Conservation (phyloP, 2,797 vertebrate genomes). For the Anas capensis region DNA sequence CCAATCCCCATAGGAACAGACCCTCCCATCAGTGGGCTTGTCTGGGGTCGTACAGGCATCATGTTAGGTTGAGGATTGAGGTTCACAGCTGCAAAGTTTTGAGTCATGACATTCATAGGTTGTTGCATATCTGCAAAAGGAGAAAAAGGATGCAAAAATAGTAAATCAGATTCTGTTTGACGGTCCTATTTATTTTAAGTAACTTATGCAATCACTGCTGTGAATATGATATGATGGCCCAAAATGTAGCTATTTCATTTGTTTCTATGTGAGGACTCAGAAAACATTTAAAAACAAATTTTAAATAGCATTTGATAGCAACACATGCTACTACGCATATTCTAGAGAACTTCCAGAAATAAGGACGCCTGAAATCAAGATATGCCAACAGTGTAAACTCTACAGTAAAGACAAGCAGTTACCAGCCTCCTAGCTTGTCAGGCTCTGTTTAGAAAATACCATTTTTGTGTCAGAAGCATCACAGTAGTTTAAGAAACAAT, state of each 20-base stretch:
- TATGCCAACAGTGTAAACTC: not conserved
- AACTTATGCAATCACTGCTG: not conserved
- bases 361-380: not conserved
- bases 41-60: constrained; percentile 81
- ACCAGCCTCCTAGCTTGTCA: not conserved
- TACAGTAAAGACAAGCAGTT: not conserved
- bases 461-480: not conserved
- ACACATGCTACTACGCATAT: not conserved
- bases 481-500: not conserved
- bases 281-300: not conserved
- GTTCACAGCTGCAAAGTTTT: constrained; percentile 91
- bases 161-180: not conserved
- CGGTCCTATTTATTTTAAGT: not conserved
- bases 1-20: constrained; percentile 84
- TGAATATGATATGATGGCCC: fast-evolving
- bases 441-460: not conserved
- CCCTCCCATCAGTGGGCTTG: constrained; percentile 85
- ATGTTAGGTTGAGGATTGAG: constrained; percentile 86
- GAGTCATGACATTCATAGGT: constrained; percentile 88
- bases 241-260: fast-evolving
- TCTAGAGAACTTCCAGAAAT: not conserved
- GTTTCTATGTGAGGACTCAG: not conserved
- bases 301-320: not conserved
- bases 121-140: constrained; percentile 83
- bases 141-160: not conserved